Base-by-base conservation (phyloP, 1,140 invertebrate species). In the Leptinotarsa texana region DNA sequence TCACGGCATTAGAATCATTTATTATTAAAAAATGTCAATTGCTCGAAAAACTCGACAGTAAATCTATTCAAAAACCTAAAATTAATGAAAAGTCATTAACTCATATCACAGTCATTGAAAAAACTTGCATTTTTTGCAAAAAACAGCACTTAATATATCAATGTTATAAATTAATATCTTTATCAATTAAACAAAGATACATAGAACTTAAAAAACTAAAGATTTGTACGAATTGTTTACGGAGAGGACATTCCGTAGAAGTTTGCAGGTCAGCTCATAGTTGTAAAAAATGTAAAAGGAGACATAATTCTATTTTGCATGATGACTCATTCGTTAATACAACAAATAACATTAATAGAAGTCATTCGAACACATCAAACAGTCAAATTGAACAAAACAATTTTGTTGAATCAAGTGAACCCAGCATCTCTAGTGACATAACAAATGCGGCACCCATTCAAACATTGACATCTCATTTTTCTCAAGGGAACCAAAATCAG, bases 1-100 rank as follows among this genome's bases (percentile, higher is more conserved):
- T 69, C 17, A 72, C 63, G 33, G 66, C 67, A 69, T 76, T 69
- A 33, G 11, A 68, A 13, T 24, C 62, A 15, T 76, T 76, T 73
- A 49, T 69, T 62, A 76, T 24, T 48, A 69, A 76, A 48, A 76
- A 69, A 47, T 73, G 72, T 76, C 63, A 74, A 62, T 42, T 76
- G 8, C 48, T 47, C 1, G 61, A 74, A 74, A 63, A 57, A 13
- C 74, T 71, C 57, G 65, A 76, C 17, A 72, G 24, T 27, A 65
- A 75, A 63, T 63, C 13, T 57, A 6, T 66, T 22, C n/a, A 66
- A 27, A 15, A 33, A 66, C n/a, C n/a, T 66, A 21, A 66, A 15
- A 15, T 18, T 15, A 66, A 66, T 66, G 24, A 15, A 66, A 21
- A 66, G n/a, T 15, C n/a, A 15, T 21, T 21, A 66, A 18, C 13